Evolutionary conservation across 35 echinoderm and acorn worm genomes (phyloP), one percentile per base, ranked within the genome.

Genomic region (Strongylocentrotus purpuratus): DNA sequence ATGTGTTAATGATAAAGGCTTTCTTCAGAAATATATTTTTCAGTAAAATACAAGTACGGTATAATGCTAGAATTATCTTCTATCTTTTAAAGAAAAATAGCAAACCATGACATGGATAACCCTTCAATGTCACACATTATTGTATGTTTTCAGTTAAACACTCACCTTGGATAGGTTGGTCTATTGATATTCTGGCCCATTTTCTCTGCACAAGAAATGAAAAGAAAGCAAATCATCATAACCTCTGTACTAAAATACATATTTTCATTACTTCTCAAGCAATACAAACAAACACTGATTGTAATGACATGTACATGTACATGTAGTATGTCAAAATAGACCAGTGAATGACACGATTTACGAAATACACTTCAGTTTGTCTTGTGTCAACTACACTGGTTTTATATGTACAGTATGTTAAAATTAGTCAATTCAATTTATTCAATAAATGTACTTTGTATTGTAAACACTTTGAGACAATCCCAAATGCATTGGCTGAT

Each of bases 161-260:
- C 88, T 95, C 58, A 97, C 96, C 96, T 55, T 95, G 91, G 87
- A 97, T 94, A 28, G 94, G 86, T 96, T 97, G 95, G 86, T 96
- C 93, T 46, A 97, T 94, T 48, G 96, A 97, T 12, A 97, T 86
- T 91, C 96, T 88, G 47, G 95, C 96, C 96, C 96, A 97, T 95
- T 97, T 97, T 87, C 96, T 97, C 96, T 97, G 94, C 13, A 96
- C 94, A 46, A 0, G 85, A 86, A 89, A 33, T n/a, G 0, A 89
- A 89, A 46, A 18, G 45, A 25, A 89, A 45, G n/a, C 65, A 78
- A 28, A 78, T 78, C 20, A 78, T 78, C 25, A 78, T 25, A n/a
- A 78, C 28, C n/a, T 0, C 28, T 78, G 20, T 6, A 78, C 65
- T 78, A 15, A n/a, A 78, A 4, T 78, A 78, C 28, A n/a, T 4